Percentiles rank a stretch among this genome's conserved stretches.
phyloP scores from a whole-genome alignment of 2,797 vertebrate genomes.

The Acrossocheilus wenchowensis region DNA sequence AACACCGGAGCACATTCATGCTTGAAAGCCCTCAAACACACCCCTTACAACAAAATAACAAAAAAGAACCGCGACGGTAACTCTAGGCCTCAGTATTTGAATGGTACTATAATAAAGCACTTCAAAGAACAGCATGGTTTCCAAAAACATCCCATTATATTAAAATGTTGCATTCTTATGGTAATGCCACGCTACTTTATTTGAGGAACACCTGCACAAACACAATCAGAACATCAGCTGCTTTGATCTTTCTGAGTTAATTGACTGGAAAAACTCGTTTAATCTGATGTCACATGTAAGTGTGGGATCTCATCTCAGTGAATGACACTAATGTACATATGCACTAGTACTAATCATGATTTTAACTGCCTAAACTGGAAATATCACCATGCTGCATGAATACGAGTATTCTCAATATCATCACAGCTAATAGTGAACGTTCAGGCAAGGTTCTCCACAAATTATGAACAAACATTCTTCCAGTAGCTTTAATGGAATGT shows the following conservation, averaged over 20 bases:
- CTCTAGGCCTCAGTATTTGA: background rate
- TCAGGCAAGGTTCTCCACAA: background rate
- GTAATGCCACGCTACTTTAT: background rate
- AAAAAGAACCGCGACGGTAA: background rate
- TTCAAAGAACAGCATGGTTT: background rate
- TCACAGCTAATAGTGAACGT: background rate
- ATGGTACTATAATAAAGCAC: background rate
- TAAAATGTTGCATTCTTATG: background rate
- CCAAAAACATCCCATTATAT: background rate
- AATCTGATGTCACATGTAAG: background rate
- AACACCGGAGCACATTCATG: background rate
- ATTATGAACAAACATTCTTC: background rate
- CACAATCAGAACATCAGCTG: constrained; percentile 15
- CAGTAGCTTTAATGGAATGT: background rate
- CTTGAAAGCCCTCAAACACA: constrained; percentile 3
- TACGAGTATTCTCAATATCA: background rate
- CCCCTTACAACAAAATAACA: background rate
- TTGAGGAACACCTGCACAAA: background rate
- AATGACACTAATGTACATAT: background rate
- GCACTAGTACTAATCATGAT: background rate
- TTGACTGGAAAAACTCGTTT: background rate
- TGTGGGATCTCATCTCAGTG: background rate
- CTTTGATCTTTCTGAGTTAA: constrained; percentile 22
- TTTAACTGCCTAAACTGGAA: background rate
- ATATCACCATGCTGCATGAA: background rate